Evolutionary conservation across 37 sponge, comb jelly and placozoan genomes (phyloP).

Genomic region (Chondrosia reniformis): DNA sequence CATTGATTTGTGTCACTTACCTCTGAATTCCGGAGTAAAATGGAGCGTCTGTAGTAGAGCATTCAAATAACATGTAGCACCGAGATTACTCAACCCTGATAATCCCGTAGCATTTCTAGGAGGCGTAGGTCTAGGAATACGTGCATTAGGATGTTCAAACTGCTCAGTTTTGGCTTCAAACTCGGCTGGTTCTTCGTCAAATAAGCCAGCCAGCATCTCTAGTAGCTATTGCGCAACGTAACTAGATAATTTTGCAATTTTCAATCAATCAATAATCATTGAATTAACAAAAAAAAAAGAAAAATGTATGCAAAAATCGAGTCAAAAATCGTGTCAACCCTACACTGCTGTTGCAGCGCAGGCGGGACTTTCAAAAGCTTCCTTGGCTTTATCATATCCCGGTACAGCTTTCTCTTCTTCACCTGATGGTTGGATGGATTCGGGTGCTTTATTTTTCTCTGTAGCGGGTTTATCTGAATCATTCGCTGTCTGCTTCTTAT

Average conservation of each 20-base stretch:
- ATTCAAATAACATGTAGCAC: constrained; percentile 93
- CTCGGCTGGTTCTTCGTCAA: constrained; percentile 41
- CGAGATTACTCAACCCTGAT: constrained; percentile 81
- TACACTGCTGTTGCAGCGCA: no score
- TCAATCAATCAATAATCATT: no score
- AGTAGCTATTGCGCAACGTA: constrained; percentile 1
- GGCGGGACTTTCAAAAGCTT: no score
- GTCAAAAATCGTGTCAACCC: no score
- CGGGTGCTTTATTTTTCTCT: neutral
- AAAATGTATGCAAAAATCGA: no score
- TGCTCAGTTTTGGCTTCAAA: neutral
- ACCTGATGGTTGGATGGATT: neutral
- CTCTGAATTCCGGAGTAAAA: constrained; percentile 89
- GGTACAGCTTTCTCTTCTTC: no score
- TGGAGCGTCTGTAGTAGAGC: constrained; percentile 85
- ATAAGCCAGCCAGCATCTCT: constrained; percentile 53
- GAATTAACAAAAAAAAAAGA: no score
- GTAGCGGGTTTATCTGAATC: neutral
- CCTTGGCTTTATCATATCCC: no score
- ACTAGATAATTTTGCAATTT: no score
- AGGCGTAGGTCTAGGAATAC: constrained; percentile 33
- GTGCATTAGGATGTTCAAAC: neutral
- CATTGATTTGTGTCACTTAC: no score
- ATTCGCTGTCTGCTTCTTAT: neutral
- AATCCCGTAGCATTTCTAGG: constrained; percentile 54